A percentile compares a stretch with the other conserved stretches of the same genome.
Conservation (phyloP, 2,113 vertebrate genomes). For the Pseudonaja textilis region DNA sequence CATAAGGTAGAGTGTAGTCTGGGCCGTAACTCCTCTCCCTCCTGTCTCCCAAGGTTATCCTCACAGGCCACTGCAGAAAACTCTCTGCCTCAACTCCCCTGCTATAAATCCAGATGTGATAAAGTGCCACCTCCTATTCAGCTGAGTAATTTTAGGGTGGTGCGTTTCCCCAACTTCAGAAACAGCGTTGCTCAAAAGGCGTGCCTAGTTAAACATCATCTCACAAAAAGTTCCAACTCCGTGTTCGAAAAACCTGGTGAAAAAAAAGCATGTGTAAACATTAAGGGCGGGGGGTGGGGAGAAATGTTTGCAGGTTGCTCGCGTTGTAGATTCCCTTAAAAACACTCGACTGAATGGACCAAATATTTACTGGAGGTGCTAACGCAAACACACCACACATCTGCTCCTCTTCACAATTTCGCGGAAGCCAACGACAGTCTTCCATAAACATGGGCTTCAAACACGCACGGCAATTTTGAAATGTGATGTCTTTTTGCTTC, state of each 20-base stretch:
- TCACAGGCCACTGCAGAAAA: neutral
- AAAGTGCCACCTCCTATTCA: neutral
- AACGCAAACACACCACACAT: conserved; percentile 8
- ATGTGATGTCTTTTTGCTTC: neutral
- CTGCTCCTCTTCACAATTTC: conserved; percentile 12
- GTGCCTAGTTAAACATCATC: neutral
- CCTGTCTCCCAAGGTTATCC: neutral
- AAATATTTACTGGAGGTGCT: conserved; percentile 19
- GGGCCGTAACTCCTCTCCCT: neutral
- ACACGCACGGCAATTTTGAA: neutral
- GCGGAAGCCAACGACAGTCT: neutral
- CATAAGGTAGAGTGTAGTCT: neutral
- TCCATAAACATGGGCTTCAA: neutral
- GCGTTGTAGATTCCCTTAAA: neutral
- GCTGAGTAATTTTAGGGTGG: neutral
- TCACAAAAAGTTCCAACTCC: neutral
- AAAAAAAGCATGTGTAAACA: neutral
- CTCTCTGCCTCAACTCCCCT: neutral
- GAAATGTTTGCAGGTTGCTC: neutral
- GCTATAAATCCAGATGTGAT: neutral
- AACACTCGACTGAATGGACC: conserved; percentile 4
- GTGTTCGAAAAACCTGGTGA: neutral
- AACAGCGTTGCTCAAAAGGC: neutral
- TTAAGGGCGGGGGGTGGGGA: neutral
- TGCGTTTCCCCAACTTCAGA: neutral